These are phyloP conservation scores for Polymixis flavicincta DNA, from an alignment of 2,888 invertebrate species.

Conservation along the genomic window DNA sequence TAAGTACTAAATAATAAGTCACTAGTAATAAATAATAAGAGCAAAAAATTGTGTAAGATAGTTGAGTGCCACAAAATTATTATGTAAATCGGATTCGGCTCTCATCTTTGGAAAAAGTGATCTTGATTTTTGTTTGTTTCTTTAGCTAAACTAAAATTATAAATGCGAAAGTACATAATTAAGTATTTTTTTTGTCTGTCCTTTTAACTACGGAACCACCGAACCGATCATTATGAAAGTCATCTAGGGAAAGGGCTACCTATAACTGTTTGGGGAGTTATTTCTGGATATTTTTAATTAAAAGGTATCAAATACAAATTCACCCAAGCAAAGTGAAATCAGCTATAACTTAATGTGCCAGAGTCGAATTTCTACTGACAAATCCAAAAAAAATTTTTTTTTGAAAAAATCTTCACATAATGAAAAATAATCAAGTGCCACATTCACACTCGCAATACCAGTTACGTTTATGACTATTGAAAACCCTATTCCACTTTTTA, in stretches of 20 bases:
- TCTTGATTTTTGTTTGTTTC: background rate
- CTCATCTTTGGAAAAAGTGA: too few species aligned
- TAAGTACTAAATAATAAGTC: background rate
- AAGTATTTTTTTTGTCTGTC: background rate
- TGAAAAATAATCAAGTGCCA: constrained; percentile 10
- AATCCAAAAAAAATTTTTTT: too few species aligned
- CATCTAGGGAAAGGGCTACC: background rate
- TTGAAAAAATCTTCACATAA: too few species aligned
- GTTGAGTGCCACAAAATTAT: background rate
- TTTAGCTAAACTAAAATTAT: background rate
- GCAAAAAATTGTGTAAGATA: background rate
- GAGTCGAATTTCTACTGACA: background rate
- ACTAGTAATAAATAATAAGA: background rate
- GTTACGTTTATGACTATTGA: constrained; percentile 55
- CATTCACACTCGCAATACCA: constrained; percentile 23
- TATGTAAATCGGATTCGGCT: background rate
- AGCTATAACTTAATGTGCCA: background rate
- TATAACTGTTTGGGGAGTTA: too few species aligned
- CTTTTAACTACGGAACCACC: background rate
- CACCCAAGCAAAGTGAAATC: background rate
- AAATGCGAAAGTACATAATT: background rate
- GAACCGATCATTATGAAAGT: too few species aligned
- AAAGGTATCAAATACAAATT: background rate
- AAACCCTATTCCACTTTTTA: constrained; percentile 58
- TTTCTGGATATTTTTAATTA: background rate